phyloP scores from a whole-genome alignment of 2,797 vertebrate genomes.

The Harpagifer antarcticus region DNA sequence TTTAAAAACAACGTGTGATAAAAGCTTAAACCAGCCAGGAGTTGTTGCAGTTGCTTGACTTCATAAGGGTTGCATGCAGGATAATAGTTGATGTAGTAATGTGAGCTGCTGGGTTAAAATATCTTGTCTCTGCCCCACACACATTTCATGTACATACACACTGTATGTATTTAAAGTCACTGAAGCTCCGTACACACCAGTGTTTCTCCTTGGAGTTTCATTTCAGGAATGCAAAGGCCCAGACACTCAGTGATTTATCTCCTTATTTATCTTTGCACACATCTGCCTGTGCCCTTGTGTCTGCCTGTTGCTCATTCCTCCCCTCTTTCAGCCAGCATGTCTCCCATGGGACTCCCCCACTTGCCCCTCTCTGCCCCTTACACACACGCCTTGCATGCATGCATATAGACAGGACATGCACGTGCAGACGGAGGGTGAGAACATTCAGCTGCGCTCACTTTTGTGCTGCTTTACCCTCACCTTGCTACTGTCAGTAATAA shows the following conservation, averaged over 20 bases:
- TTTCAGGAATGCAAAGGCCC: constrained; percentile 87
- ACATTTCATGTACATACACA: constrained; percentile 35
- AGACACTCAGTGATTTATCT: constrained; percentile 88
- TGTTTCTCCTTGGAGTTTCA: constrained; percentile 83
- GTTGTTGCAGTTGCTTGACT: constrained; percentile 50
- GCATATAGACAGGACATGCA: constrained; percentile 37
- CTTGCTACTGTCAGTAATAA: constrained; percentile 62
- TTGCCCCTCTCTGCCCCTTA: constrained; percentile 68
- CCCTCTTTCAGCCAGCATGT: constrained; percentile 71
- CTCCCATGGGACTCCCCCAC: constrained; percentile 79
- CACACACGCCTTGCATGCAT: constrained; percentile 27
- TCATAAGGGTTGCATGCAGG: constrained; percentile 36
- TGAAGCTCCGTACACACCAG: constrained; percentile 65
- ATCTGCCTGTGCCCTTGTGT: constrained; percentile 88
- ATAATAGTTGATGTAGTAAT: constrained; percentile 43
- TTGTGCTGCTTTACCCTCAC: constrained; percentile 52
- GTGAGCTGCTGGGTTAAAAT: constrained; percentile 43
- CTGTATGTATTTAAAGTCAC: constrained; percentile 68
- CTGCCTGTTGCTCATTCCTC: constrained; percentile 86
- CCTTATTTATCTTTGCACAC: constrained; percentile 88
- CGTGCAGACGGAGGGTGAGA: constrained; percentile 38
- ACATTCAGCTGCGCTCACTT: constrained; percentile 51
- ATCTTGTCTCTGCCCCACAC: constrained; percentile 21
- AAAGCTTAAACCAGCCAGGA: constrained; percentile 41
- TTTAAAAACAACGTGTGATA: constrained; percentile 46